phyloP scores from a whole-genome alignment of 2,888 invertebrate species.

The Laspeyria flexula region DNA sequence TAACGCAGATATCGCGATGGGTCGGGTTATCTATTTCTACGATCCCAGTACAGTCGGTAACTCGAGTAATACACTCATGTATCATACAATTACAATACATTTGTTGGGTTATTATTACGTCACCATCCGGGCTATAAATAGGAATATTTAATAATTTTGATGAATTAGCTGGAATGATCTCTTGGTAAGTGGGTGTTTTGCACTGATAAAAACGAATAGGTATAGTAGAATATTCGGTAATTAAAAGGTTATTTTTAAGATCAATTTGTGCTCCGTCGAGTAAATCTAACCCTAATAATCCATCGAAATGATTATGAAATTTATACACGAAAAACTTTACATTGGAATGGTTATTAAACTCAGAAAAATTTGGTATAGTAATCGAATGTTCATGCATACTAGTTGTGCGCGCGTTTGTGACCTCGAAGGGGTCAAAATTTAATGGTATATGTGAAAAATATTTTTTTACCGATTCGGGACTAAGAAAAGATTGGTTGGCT shows the following conservation, averaged over 20 bases:
- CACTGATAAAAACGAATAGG: background rate
- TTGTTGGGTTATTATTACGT: background rate
- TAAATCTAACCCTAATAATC: slow-evolving; percentile 32
- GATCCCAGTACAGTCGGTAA: background rate
- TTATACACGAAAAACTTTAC: slow-evolving; percentile 34
- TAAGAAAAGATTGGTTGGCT: slow-evolving; percentile 39
- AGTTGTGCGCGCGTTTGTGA: slow-evolving; percentile 34
- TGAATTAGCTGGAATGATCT: slow-evolving; percentile 3
- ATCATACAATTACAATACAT: background rate
- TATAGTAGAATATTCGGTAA: slow-evolving; percentile 15
- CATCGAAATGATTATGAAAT: slow-evolving; percentile 33
- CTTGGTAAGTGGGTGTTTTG: slow-evolving; percentile 2
- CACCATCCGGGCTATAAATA: background rate
- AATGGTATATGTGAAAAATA: slow-evolving; percentile 16
- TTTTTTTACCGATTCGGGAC: slow-evolving; percentile 28
- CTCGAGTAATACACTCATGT: background rate
- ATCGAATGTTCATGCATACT: slow-evolving; percentile 36
- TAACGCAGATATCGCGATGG: background rate
- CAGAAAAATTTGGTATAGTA: slow-evolving; percentile 31
- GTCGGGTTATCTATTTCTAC: background rate
- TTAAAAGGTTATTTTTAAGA: slow-evolving; percentile 16
- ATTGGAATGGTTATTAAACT: slow-evolving; percentile 21
- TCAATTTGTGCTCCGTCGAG: slow-evolving; percentile 34
- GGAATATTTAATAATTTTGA: slow-evolving; percentile 4
- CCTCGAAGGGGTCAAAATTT: slow-evolving; percentile 38